Evolutionary conservation across 2,888 invertebrate species (phyloP).

Genomic region (Drosophila conformis): DNA sequence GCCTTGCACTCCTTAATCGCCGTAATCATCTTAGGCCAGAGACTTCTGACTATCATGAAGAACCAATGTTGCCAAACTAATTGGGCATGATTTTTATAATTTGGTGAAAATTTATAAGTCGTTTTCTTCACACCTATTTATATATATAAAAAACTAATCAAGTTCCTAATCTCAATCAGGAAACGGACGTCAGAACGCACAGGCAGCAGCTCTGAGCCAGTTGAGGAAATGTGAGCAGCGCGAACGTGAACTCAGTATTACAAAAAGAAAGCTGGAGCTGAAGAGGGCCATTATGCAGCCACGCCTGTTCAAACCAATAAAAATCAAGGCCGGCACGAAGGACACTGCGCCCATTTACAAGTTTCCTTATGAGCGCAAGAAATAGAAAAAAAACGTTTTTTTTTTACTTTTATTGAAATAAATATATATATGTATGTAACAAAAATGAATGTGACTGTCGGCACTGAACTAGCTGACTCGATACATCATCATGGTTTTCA

Average conservation of each 20-base stretch:
- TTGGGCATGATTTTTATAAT: background rate
- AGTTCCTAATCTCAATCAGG: background rate
- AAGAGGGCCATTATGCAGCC: constrained; percentile 89
- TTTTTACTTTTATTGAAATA: background rate
- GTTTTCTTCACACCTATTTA: background rate
- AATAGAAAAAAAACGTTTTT: constrained; percentile 6
- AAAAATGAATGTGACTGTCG: background rate
- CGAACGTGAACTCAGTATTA: constrained; percentile 90
- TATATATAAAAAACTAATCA: too few relatives aligned
- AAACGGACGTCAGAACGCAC: constrained; percentile 4
- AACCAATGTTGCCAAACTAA: background rate
- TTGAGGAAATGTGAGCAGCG: constrained; percentile 91
- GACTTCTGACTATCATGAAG: background rate
- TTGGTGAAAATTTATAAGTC: background rate
- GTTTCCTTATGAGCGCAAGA: constrained; percentile 91
- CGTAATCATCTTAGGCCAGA: too few relatives aligned
- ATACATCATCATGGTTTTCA: background rate
- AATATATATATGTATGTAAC: background rate
- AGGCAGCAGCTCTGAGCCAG: constrained; percentile 89
- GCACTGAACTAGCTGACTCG: background rate
- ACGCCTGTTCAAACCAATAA: constrained; percentile 88
- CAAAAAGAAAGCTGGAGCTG: constrained; percentile 92
- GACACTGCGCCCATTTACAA: constrained; percentile 90
- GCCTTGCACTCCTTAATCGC: background rate
- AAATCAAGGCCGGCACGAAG: constrained; percentile 88